A percentile compares a stretch with the other conserved stretches of the same genome.
Evolutionary conservation across 2,888 invertebrate species (phyloP).

Genomic region (Druceiella hillmani): DNA sequence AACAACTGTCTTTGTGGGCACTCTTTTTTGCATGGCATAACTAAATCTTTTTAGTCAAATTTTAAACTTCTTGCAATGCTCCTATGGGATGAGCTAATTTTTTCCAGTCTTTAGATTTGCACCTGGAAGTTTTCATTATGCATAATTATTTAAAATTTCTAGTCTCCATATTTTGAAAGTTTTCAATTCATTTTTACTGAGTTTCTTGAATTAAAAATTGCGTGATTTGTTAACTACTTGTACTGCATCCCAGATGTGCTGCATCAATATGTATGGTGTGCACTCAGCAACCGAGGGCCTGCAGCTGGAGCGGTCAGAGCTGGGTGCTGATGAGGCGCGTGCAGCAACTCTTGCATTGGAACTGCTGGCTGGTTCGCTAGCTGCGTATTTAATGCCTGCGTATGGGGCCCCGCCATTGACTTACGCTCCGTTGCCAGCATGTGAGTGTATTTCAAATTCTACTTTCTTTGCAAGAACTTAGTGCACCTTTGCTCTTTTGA

Average conservation of each 20-base stretch:
- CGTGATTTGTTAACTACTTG: too few relatives aligned
- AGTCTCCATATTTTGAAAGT: too few relatives aligned
- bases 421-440: conserved; percentile 63
- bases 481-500: not conserved
- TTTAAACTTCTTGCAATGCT: too few relatives aligned
- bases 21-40: too few relatives aligned
- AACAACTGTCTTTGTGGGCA: too few relatives aligned
- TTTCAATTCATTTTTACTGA: too few relatives aligned
- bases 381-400: conserved; percentile 64
- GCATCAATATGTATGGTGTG: conserved; percentile 69
- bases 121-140: too few relatives aligned
- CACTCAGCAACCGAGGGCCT: conserved; percentile 52
- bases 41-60: too few relatives aligned
- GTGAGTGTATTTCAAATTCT: conserved; percentile 34
- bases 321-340: conserved; percentile 53
- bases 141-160: too few relatives aligned
- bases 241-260: conserved; percentile 68
- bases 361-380: conserved; percentile 59
- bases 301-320: conserved; percentile 36
- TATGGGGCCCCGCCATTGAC: conserved; percentile 63
- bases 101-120: too few relatives aligned
- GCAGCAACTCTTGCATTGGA: conserved; percentile 55
- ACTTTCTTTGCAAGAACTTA: not conserved
- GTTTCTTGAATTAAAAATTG: too few relatives aligned
- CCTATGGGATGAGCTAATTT: too few relatives aligned